These are phyloP conservation scores for Melanargia galathea DNA, from an alignment of 2,888 invertebrate genomes.

Conservation along the genomic window DNA sequence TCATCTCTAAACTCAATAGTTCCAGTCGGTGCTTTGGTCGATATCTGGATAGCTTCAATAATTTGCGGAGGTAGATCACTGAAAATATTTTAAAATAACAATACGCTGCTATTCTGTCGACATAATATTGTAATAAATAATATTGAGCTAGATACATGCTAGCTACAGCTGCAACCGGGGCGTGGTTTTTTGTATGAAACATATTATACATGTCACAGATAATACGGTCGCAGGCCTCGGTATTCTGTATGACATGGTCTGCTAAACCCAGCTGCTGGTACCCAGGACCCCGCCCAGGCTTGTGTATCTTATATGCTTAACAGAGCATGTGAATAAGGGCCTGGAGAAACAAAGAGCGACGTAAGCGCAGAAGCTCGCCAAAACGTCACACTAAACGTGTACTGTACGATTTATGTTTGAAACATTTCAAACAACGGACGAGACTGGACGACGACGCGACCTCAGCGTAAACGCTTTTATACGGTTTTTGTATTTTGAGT, in stretches of 20 bases:
- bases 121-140: too few species aligned
- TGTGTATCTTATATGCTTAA: not conserved
- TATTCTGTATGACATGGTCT: not conserved
- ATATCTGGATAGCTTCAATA: slow-evolving; percentile 58
- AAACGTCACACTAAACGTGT: not conserved
- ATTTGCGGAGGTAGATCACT: slow-evolving; percentile 62
- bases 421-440: too few species aligned
- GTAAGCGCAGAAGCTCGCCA: not conserved
- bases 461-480: too few species aligned
- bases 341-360: not conserved
- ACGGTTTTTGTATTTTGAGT: too few species aligned
- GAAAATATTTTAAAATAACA: not conserved
- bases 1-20: slow-evolving; percentile 78
- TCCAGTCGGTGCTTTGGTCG: slow-evolving; percentile 66
- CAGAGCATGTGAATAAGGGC: not conserved
- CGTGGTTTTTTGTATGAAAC: not conserved
- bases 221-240: not conserved
- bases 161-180: too few species aligned
- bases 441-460: too few species aligned
- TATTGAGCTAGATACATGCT: not conserved
- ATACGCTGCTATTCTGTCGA: not conserved
- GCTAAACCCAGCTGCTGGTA: not conserved
- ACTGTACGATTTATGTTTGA: not conserved
- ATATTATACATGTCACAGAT: not conserved
- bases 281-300: not conserved